Percentiles rank a stretch among this genome's conserved stretches.
Evolutionary conservation across 2,888 invertebrate species (phyloP).

Genomic region (Xylota segnis): DNA sequence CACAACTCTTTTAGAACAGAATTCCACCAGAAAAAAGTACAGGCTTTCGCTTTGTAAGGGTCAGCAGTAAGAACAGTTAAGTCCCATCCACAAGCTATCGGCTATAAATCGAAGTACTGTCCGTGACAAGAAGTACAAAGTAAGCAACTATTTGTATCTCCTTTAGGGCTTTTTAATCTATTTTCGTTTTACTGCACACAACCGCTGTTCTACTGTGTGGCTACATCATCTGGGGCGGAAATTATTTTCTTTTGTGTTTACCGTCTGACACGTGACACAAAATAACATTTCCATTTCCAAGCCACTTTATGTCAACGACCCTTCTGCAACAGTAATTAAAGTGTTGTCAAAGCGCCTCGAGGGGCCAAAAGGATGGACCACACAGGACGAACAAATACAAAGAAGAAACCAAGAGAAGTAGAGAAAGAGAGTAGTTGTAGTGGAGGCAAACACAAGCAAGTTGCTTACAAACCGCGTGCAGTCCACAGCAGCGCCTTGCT

Average conservation of each 20-base stretch:
- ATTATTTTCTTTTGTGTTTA: background rate
- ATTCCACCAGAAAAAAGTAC: too few species aligned
- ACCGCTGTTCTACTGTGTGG: too few species aligned
- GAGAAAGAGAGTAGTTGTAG: too few species aligned
- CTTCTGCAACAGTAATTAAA: conserved; percentile 18
- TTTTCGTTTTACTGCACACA: too few species aligned
- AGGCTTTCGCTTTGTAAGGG: too few species aligned
- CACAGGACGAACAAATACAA: conserved; percentile 46
- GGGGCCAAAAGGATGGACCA: conserved; percentile 26
- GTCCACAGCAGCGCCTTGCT: background rate
- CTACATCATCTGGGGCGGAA: background rate
- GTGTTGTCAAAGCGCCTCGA: conserved; percentile 3
- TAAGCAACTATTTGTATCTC: too few species aligned
- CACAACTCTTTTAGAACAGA: too few species aligned
- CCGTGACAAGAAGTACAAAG: too few species aligned
- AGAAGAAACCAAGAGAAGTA: background rate
- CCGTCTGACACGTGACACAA: background rate
- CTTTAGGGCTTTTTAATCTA: too few species aligned
- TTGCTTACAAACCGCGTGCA: background rate
- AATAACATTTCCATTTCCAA: background rate
- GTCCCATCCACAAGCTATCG: too few species aligned
- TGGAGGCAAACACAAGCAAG: background rate
- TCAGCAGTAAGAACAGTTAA: too few species aligned
- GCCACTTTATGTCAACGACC: conserved; percentile 29
- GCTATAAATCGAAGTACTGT: too few species aligned